Base-by-base conservation (phyloP, 2,113 vertebrate genomes). In the Athene noctua region DNA sequence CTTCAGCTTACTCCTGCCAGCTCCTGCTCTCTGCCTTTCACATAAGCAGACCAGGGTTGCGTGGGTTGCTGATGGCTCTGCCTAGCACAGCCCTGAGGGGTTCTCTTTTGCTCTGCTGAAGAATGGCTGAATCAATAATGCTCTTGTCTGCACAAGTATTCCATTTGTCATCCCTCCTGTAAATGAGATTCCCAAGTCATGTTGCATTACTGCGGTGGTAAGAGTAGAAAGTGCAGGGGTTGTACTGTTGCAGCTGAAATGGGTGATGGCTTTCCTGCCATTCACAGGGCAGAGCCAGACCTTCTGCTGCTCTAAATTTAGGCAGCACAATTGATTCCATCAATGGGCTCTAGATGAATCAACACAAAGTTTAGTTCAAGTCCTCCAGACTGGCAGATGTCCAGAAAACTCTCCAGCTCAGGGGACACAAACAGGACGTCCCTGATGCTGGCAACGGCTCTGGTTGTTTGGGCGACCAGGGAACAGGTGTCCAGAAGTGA, bases 41-140 rank as follows among this genome's bases (percentile, higher is more conserved):
- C 42, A 17, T 13, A 13, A n/a, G 36, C 34, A 82, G 36, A 13
- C 5, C 1, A 1, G 2, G 4, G 10, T 71, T 13, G 13, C 30
- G 10, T n/a, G 38, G 34, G 5, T 16, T 57, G 25, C 38, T 59
- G 79, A 18, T 32, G 25, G 5, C 38, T 66, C 38, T 65, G 27
- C 30, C 30, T 52, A 52, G 19, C 42, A 26, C 11, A 82, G 36
- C 14, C 11, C 32, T 17, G 42, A 10, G 4, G 21, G 49, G 4
- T 27, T 82, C 20, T 42, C 10, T 15, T 75, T 55, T 27, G n/a
- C 23, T 55, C 17, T 55, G 25, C 20, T 54, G 61, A 51, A 66
- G 49, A 63, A 70, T 26, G 11, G 2, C 3, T 1, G 5, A 34
- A 59, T 46, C 22, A 58, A 20, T 16, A 19, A 38, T 13, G 22